A percentile compares a stretch with the other conserved stretches of the same genome.
Evolutionary conservation across 2,113 vertebrate species (phyloP).

Genomic region (Hemichromis elongatus): DNA sequence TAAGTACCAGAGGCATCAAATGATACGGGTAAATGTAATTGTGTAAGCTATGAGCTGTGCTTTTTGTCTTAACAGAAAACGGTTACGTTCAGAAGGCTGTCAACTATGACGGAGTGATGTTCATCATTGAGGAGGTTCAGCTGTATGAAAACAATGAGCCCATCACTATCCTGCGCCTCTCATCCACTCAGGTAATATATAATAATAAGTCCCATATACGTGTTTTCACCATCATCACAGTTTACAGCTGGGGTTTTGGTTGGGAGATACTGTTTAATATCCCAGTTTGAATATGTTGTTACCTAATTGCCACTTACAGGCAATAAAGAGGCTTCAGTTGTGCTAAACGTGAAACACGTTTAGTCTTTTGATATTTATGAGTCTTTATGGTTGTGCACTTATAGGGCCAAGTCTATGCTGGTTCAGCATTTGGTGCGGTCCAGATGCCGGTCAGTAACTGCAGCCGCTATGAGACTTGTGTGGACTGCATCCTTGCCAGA

Average conservation of each 20-base stretch:
- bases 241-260: neutral
- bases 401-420: slow-evolving; percentile 70
- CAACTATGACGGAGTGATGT: slow-evolving; percentile 69
- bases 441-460: slow-evolving; percentile 75
- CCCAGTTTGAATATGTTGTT: neutral
- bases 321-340: neutral
- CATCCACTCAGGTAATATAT: slow-evolving; percentile 62
- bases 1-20: neutral
- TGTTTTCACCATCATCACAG: neutral
- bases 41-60: neutral
- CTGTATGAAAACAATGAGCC: slow-evolving; percentile 57
- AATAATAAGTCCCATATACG: neutral
- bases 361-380: neutral
- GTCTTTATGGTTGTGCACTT: neutral
- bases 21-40: neutral
- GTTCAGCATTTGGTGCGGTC: slow-evolving; percentile 60
- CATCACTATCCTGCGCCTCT: slow-evolving; percentile 67
- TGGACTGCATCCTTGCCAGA: slow-evolving; percentile 75
- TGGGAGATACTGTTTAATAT: neutral
- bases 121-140: slow-evolving; percentile 77
- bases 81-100: slow-evolving; percentile 79
- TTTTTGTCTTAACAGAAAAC: slow-evolving; percentile 63
- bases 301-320: neutral
- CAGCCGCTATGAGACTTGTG: slow-evolving; percentile 54
- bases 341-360: neutral